Base-by-base conservation (phyloP, 2,797 vertebrate species). In the Sebastolobus altivelis region DNA sequence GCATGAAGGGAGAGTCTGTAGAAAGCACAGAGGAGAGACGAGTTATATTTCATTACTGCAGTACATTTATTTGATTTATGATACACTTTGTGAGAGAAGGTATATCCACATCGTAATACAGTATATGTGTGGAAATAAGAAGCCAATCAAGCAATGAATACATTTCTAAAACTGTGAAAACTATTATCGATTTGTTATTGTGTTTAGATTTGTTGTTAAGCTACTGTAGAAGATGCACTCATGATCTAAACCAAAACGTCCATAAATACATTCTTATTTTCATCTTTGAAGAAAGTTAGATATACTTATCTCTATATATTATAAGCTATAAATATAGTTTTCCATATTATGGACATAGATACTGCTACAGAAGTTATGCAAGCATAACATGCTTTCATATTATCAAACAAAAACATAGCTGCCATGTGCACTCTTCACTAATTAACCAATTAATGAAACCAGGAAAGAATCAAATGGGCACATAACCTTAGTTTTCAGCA, bases 51-150 rank as follows among this genome's bases (percentile, higher is more conserved):
- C 77, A 85, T 81, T 86, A 83, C 27, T 69, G 67, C 59, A 20
- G 27, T 69, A 22, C 62, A 75, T 87, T 89, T 75, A 76, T 89
- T 85, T 80, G 69, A 85, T 87, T 85, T 88, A 79, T 72, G 68
- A 61, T 54, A 61, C 67, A 76, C 40, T 73, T 22, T 68, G 46
- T 68, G 67, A 80, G 52, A 14, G 35, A 52, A 78, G 68, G 61
- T 10, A 27, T 27, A 65, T 67, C 62, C 43, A 18, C 62, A 40
- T 2, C 37, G 14, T 49, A 52, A 56, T 13, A n/a, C 63, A 20
- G 77, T 49, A 18, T 37, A 14, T 27, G 54, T 29, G 58, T 25
- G 31, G 38, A 12, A 81, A 83, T 33, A 22, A 27, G 56, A 66
- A 81, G 25, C 60, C 60, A 56, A 71, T 71, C 54, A 76, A 58